A percentile compares a stretch with the other conserved stretches of the same genome.
These are phyloP conservation scores for Garrulus glandarius DNA, from an alignment of 2,797 vertebrate species.

Conservation along the genomic window DNA sequence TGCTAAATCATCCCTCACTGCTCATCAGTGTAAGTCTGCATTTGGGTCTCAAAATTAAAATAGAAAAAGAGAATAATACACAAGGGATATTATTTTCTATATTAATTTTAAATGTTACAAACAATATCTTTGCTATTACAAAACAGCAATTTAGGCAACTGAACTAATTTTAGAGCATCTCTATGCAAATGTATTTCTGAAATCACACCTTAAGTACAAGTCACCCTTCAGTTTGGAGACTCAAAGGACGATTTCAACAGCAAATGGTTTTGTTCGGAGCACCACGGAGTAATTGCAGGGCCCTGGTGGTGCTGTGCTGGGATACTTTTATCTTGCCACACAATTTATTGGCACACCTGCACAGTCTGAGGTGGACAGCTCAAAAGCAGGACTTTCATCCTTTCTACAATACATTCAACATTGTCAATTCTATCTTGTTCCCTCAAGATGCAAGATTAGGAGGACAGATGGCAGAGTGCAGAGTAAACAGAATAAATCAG, in stretches of 20 bases:
- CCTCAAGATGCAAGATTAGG: not conserved
- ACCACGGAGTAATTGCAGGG: not conserved
- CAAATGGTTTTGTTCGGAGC: not conserved
- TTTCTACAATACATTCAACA: not conserved
- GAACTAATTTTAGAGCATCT: slow-evolving; percentile 45
- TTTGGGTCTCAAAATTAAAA: not conserved
- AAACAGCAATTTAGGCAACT: slow-evolving; percentile 38
- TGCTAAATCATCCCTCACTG: not conserved
- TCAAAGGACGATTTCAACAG: slow-evolving; percentile 25
- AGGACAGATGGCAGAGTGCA: not conserved
- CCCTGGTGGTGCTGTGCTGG: not conserved
- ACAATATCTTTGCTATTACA: not conserved
- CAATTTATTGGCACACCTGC: not conserved
- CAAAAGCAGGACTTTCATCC: not conserved
- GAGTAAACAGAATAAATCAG: not conserved
- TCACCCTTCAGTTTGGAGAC: not conserved
- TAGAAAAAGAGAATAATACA: not conserved
- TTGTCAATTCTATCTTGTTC: fast-evolving
- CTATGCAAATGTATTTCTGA: slow-evolving; percentile 12
- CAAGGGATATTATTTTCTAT: not conserved
- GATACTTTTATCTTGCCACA: not conserved
- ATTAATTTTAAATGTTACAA: not conserved
- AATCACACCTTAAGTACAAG: not conserved
- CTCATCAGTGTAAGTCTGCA: not conserved
- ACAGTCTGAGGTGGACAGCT: not conserved